Evolutionary conservation across 2,113 vertebrate species (phyloP).

Genomic region (Bubo bubo): DNA sequence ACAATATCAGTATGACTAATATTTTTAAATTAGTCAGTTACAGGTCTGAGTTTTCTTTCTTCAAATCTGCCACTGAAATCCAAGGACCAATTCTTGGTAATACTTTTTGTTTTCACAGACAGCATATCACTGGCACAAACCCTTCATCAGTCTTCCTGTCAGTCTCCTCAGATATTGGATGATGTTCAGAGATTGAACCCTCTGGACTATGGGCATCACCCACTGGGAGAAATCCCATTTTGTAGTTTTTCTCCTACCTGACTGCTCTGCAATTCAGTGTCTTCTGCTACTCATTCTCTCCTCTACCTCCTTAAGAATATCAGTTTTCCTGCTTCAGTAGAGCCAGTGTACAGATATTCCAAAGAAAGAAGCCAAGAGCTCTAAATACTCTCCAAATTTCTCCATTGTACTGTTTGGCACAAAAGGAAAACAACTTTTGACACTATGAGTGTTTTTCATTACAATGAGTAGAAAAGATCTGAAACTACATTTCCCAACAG

Average conservation of each 20-base stretch:
- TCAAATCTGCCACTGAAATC: neutral
- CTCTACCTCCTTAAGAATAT: neutral
- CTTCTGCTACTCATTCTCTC: neutral
- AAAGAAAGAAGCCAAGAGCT: slow-evolving; percentile 31
- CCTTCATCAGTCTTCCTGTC: neutral
- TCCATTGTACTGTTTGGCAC: slow-evolving; percentile 21
- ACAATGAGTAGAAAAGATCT: neutral
- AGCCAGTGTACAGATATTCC: neutral
- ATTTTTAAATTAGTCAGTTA: neutral
- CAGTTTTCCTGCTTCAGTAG: neutral
- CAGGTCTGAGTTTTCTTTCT: neutral
- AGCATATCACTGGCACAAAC: neutral
- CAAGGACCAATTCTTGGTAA: neutral
- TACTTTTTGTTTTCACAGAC: neutral
- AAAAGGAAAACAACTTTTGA: neutral
- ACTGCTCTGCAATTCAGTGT: neutral
- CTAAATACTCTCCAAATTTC: neutral
- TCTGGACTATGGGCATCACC: neutral
- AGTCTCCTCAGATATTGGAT: neutral
- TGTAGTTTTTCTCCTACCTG: neutral
- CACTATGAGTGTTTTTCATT: neutral
- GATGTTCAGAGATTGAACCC: neutral
- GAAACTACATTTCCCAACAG: neutral
- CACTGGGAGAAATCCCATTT: neutral
- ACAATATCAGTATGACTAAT: neutral